Evolutionary conservation across 2,797 vertebrate genomes (phyloP).

Genomic region (Bucorvus abyssinicus): DNA sequence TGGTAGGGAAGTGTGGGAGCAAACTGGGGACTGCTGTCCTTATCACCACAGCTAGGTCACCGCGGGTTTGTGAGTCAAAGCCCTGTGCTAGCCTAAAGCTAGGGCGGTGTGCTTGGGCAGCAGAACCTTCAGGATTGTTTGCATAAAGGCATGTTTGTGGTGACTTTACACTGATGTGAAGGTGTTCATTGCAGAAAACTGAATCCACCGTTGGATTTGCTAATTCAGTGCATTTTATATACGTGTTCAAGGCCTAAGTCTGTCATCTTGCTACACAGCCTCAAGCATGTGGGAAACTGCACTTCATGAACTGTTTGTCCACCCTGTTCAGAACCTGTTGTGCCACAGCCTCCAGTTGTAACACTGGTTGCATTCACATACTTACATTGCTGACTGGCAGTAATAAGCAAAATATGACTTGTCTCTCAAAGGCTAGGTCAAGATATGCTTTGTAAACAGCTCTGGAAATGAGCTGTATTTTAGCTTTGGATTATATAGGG

Average conservation of each 20-base stretch:
- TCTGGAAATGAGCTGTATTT: background rate
- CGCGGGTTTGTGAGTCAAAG: background rate
- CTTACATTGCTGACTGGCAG: background rate
- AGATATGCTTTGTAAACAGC: background rate
- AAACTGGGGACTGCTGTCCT: background rate
- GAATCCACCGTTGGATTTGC: background rate
- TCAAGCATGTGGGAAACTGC: background rate
- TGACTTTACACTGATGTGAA: background rate
- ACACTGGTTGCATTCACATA: background rate
- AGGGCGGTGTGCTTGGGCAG: background rate
- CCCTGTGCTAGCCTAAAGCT: background rate
- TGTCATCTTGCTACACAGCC: background rate
- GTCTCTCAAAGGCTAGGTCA: background rate
- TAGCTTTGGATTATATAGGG: too few species aligned
- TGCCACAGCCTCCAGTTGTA: background rate
- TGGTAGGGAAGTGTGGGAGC: background rate
- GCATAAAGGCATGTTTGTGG: background rate
- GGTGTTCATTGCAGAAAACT: background rate
- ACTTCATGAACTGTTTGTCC: background rate
- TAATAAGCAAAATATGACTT: background rate
- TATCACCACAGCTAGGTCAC: background rate
- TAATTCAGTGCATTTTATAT: background rate
- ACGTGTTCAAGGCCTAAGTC: background rate
- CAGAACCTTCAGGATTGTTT: background rate
- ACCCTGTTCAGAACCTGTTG: background rate